Evolutionary conservation across 2,888 invertebrate genomes (phyloP), one percentile per base, ranked within the genome.

Genomic region (Dynastes tityus): DNA sequence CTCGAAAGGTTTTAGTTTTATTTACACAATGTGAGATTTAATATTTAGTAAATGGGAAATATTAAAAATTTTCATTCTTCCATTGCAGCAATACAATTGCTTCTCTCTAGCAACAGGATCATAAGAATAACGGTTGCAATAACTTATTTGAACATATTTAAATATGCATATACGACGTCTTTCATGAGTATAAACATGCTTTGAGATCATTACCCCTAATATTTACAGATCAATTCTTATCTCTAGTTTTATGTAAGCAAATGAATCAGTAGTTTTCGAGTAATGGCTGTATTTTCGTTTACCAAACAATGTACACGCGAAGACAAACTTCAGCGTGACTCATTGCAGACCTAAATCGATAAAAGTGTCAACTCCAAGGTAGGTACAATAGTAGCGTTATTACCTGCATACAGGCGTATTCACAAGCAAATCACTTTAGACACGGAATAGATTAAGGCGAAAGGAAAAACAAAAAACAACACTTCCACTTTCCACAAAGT

Each of bases 341-440:
- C 73, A 73, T 73, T 58, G 22, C 11, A 58, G 40, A 58, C 51
- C 40, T 27, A n/a, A 73, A 73, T 73, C 73, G 58, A 73, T 73
- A 73, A 73, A 71, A 58, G 37, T 73, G 58, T 58, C 58, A 58
- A 58, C 29, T 16, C 13, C 63, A 49, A 45, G 11, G 2, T 13
- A 22, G 32, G 67, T 37, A 37, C 53, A 5, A 58, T 58, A 22
- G 9, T 58, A 58, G 55, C 55, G 22, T 58, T 53, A 2, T 73
- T 73, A 73, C 73, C 73, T 73, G 61, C 73, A 73, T 58, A 40
- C 51, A 61, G 73, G 40, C 58, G 40, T 58, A 73, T 73, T 73
- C 58, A 32, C 58, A 22, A 22, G 22, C 49, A 37, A 70, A 55
- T 71, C 71, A 27, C 55, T 55, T 71, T 37, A 58, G 22, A 22